A percentile compares a stretch with the other conserved stretches of the same genome.
Evolutionary conservation across 2,797 vertebrate genomes (phyloP).

Genomic region (Lepus oiostolus): DNA sequence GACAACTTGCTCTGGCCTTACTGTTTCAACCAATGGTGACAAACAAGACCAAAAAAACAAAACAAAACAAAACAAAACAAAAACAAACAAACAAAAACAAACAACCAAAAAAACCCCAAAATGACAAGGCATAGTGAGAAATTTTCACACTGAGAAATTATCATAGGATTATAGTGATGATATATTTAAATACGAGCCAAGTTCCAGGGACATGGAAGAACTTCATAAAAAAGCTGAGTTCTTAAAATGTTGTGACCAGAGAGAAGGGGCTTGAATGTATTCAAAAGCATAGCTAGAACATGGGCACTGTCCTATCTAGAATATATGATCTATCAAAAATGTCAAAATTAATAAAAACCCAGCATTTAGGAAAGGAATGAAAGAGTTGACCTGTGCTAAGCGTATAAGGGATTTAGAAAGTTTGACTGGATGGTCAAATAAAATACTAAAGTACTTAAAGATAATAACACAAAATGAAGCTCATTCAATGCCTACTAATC

Average conservation of each 20-base stretch:
- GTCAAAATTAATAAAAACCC: background rate
- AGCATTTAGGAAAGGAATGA: slow-evolving; percentile 5
- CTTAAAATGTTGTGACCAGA: background rate
- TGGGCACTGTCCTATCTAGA: no score
- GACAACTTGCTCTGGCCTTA: background rate
- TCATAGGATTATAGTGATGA: background rate
- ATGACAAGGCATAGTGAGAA: no score
- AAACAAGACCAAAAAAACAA: background rate
- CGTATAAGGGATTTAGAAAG: background rate
- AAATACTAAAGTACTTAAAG: background rate
- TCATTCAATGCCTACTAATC: background rate
- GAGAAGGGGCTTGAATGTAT: background rate
- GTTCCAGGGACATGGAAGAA: background rate
- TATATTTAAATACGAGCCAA: background rate
- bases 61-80: background rate
- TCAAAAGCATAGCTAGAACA: background rate
- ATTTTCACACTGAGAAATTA: background rate
- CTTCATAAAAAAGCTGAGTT: background rate
- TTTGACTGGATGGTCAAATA: background rate
- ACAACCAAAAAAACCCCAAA: no score
- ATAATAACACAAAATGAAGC: background rate
- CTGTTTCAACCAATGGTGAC: background rate
- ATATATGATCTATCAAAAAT: background rate
- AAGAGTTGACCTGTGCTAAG: background rate
- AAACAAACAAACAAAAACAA: background rate